Conservation (phyloP, 2,888 invertebrate genomes). For the Phortica okadai region DNA sequence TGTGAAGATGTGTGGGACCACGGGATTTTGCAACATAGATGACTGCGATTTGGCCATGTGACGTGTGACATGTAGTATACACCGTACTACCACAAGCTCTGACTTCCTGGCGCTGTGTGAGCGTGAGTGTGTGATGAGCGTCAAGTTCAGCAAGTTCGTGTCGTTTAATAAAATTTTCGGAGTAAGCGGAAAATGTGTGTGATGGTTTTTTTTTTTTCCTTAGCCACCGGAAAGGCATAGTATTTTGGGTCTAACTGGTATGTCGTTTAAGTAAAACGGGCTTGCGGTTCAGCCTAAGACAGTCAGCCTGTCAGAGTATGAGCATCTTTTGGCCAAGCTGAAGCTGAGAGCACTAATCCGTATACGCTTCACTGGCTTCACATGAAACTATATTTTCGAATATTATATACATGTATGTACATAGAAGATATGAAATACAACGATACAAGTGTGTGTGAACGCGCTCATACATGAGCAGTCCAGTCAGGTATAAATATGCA, state of each 20-base stretch:
- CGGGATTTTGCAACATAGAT: background rate
- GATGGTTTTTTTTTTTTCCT: too few relatives aligned
- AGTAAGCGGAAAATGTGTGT: background rate
- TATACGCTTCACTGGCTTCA: background rate
- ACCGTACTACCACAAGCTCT: background rate
- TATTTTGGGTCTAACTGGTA: background rate
- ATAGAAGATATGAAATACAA: too few relatives aligned
- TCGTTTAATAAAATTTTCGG: background rate
- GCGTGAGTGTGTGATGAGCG: background rate
- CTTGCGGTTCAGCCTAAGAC: background rate
- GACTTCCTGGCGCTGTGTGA: background rate
- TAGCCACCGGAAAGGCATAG: background rate
- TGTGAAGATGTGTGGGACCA: background rate
- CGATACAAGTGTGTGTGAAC: too few relatives aligned
- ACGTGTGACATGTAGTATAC: background rate
- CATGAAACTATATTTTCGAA: background rate
- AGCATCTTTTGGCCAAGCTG: too few relatives aligned
- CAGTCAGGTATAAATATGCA: slow-evolving; percentile 4
- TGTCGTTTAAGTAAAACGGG: background rate
- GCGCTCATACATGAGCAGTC: background rate
- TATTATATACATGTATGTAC: too few relatives aligned
- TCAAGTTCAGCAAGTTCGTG: background rate
- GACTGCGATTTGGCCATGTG: background rate
- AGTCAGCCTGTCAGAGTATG: background rate
- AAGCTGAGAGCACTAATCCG: background rate